Evolutionary conservation across 37 sponge, comb jelly and placozoan genomes (phyloP).

Genomic region (Beroe ovata): DNA sequence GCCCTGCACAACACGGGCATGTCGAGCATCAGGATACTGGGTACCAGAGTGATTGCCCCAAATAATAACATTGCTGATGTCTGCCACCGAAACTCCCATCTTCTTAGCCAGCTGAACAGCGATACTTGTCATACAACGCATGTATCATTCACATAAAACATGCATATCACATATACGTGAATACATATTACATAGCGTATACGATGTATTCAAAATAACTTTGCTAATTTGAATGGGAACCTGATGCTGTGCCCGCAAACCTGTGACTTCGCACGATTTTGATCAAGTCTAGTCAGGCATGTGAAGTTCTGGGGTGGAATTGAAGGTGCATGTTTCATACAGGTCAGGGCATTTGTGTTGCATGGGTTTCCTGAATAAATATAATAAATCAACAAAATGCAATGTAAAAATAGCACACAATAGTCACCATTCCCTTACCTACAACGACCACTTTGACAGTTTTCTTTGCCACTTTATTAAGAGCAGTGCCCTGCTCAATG

Average conservation of each 20-base stretch:
- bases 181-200: no score
- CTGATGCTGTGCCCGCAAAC: conserved; percentile 68
- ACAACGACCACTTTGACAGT: conserved; percentile 83
- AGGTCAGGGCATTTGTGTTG: conserved; percentile 92
- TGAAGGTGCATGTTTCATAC: conserved; percentile 77
- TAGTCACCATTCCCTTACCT: neutral
- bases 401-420: no score
- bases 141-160: no score
- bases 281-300: conserved; percentile 93
- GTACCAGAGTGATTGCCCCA: conserved; percentile 99
- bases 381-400: no score
- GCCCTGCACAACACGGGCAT: conserved; percentile 71
- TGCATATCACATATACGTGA: no score
- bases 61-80: conserved; percentile 89
- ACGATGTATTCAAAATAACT: no score
- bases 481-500: conserved; percentile 83
- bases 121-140: no score
- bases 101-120: conserved; percentile 79
- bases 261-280: conserved; percentile 93
- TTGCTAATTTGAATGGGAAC: no score
- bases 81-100: conserved; percentile 70
- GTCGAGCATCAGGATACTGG: conserved; percentile 94
- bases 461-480: conserved; percentile 88
- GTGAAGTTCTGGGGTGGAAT: conserved; percentile 91
- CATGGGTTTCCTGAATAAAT: conserved; percentile 93